Conservation (phyloP, 2,888 invertebrate genomes). For the Drosophila phalerata region DNA sequence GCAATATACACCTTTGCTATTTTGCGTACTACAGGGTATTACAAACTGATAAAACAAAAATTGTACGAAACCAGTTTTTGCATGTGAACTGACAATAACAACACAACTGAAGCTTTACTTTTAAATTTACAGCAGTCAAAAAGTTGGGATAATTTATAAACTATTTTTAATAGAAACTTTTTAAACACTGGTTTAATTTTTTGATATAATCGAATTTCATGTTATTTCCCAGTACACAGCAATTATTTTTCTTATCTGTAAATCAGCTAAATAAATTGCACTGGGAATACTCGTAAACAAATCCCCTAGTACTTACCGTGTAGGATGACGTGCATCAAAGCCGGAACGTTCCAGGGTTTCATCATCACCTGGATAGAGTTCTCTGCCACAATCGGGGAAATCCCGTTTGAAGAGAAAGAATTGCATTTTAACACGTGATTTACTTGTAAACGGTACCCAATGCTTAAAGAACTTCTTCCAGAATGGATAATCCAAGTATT, state of each 20-base stretch:
- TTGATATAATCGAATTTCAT: not conserved
- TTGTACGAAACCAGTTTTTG: conserved; percentile 43
- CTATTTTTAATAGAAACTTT: not conserved
- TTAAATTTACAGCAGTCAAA: conserved; percentile 14
- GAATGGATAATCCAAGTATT: conserved; percentile 77
- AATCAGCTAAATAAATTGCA: not conserved
- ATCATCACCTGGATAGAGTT: conserved; percentile 74
- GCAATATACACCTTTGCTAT: not conserved
- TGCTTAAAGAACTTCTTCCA: conserved; percentile 82
- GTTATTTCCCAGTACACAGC: not conserved
- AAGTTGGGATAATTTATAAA: conserved; percentile 9
- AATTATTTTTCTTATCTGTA: not conserved
- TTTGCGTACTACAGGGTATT: conserved; percentile 5
- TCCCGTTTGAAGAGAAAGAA: conserved; percentile 83
- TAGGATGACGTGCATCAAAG: conserved; percentile 82
- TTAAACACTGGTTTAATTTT: not conserved
- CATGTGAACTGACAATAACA: conserved; percentile 24
- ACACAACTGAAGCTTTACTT: conserved; percentile 2
- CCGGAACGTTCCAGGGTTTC: conserved; percentile 75
- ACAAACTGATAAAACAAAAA: conserved; percentile 35
- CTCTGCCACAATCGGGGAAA: conserved; percentile 82
- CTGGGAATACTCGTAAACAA: not conserved
- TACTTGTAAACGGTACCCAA: conserved; percentile 76
- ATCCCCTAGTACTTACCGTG: conserved; percentile 68
- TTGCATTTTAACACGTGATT: conserved; percentile 77